A percentile compares a stretch with the other conserved stretches of the same genome.
Conservation (phyloP, 1,140 invertebrate genomes). For the Fopius arisanus region DNA sequence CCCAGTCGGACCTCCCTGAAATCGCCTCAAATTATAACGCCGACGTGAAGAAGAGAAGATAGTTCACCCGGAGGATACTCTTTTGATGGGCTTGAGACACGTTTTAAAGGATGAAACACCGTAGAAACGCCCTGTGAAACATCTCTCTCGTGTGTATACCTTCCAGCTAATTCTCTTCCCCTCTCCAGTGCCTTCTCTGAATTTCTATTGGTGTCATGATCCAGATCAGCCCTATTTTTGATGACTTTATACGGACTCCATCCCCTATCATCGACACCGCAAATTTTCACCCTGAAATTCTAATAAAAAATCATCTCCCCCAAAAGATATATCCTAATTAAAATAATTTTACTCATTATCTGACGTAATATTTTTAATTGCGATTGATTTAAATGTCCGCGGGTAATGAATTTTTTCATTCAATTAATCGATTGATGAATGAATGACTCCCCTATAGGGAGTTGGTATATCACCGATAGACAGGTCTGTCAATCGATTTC, state of each 20-base stretch:
- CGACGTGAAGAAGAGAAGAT: constrained; percentile 34
- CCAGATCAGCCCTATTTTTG: neutral
- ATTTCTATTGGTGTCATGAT: constrained; percentile 8
- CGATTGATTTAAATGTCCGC: neutral
- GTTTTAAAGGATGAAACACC: constrained; percentile 44
- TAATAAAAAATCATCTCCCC: no score
- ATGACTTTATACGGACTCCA: neutral
- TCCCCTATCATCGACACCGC: no score
- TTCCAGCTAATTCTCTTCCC: constrained; percentile 8
- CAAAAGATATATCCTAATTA: no score
- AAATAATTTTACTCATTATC: no score
- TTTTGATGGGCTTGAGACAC: constrained; percentile 57
- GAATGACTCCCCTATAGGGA: neutral
- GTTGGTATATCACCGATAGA: neutral
- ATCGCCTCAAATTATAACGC: constrained; percentile 65
- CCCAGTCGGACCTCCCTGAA: constrained; percentile 55
- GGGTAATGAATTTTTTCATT: neutral
- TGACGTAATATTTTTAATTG: no score
- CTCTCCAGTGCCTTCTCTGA: neutral
- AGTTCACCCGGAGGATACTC: constrained; percentile 40
- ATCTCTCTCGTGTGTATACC: constrained; percentile 20
- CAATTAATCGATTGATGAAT: neutral
- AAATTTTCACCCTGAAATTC: no score
- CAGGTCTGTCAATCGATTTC: constrained; percentile 25
- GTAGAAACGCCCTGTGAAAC: neutral